Evolutionary conservation across 2,797 vertebrate species (phyloP), one percentile per base, ranked within the genome.

Genomic region (Sebastes trivittatus): DNA sequence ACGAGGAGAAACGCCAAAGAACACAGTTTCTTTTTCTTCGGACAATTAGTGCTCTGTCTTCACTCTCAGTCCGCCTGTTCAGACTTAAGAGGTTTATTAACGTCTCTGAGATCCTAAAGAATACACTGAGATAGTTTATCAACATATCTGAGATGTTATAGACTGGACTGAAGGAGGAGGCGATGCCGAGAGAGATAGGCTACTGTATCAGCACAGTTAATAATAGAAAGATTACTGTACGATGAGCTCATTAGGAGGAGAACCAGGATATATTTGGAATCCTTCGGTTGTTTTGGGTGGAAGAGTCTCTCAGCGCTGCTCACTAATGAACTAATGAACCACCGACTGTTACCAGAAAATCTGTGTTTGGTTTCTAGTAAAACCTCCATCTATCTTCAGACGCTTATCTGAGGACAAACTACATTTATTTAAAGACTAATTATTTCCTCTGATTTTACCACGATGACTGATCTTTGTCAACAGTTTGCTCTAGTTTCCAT

Each of bases 161-260:
- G 16, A 11, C 7, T 22, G 52, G 29, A 8, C 4, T 0, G 14
- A 56, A 22, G 78, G 65, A 29, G 67, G 76, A 18, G 60, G 1
- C 25, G 46, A 49, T 30, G 22, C 18, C 11, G 14, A 25, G 4
- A 25, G 38, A 42, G 38, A 42, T 16, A 42, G 16, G 42, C 42
- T 46, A 18, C 42, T 46, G 16, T 46, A 18, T 46, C 49, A n/a
- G 49, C 20, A 18, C n/a, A 62, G 52, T 46, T 62, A 69, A 72
- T 69, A 72, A 79, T 69, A 83, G 75, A 73, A 66, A 30, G 59
- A 20, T 52, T 20, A 9, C 23, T n/a, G 18, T 61, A 67, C 5
- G 66, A 72, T 6, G 20, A 66, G 65, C 75, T 87, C 52, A 4
- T 75, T 60, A 78, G 73, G n/a, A 46, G 42, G 6, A 46, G 42